A percentile compares a stretch with the other conserved stretches of the same genome.
These are phyloP conservation scores for Vimba vimba DNA, from an alignment of 2,113 vertebrate species.

Conservation along the genomic window DNA sequence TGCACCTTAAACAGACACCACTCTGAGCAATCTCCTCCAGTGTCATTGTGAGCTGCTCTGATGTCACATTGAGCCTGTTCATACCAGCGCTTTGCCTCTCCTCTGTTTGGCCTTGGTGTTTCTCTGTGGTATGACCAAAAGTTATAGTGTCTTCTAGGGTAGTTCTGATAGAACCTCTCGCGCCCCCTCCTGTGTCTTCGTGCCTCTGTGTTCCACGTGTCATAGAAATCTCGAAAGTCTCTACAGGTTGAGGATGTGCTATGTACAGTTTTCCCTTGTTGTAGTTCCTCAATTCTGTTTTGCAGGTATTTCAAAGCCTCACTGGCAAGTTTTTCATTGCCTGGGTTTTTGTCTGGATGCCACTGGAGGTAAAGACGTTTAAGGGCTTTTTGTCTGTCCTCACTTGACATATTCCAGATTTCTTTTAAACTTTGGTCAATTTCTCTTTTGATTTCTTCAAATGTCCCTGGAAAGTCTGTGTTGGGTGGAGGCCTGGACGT, in stretches of 20 bases:
- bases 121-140: slow-evolving; percentile 70
- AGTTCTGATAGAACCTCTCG: slow-evolving; percentile 57
- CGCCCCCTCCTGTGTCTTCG: slow-evolving; percentile 65
- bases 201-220: slow-evolving; percentile 76
- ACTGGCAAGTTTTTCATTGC: slow-evolving; percentile 61
- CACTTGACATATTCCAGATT: slow-evolving; percentile 71
- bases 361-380: slow-evolving; percentile 79
- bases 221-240: slow-evolving; percentile 63
- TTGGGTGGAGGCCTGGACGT: background rate
- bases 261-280: slow-evolving; percentile 19
- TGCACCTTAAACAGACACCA: slow-evolving; percentile 83
- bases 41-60: slow-evolving; percentile 68
- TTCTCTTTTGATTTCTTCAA: slow-evolving; percentile 75
- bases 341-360: slow-evolving; percentile 81
- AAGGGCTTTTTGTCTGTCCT: slow-evolving; percentile 72
- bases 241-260: background rate
- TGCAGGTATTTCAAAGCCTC: slow-evolving; percentile 76
- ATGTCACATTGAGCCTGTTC: slow-evolving; percentile 80
- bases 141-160: slow-evolving; percentile 61
- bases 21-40: slow-evolving; percentile 66
- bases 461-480: slow-evolving; percentile 58
- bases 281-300: slow-evolving; percentile 68
- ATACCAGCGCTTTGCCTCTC: slow-evolving; percentile 78
- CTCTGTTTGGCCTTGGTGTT: slow-evolving; percentile 62
- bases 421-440: slow-evolving; percentile 73